phyloP scores from a whole-genome alignment of 2,113 vertebrate species.

The Oreochromis tanganicae region DNA sequence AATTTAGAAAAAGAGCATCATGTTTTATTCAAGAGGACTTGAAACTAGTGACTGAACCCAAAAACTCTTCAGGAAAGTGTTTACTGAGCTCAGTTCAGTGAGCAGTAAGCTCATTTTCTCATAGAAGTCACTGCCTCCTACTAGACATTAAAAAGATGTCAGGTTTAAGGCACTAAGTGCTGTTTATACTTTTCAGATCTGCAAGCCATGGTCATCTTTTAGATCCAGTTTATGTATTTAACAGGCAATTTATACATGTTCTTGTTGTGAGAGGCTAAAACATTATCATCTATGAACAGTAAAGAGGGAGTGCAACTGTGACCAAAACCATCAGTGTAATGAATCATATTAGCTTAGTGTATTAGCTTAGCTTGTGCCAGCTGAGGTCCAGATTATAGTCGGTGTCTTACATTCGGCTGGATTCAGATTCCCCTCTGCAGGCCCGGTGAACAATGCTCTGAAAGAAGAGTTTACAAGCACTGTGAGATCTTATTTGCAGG shows the following conservation, averaged over 20 bases:
- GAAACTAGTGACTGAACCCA: neutral
- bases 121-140: neutral
- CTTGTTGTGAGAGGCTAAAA: neutral
- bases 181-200: neutral
- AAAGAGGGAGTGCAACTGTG: neutral
- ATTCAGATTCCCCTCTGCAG: slow-evolving; percentile 82
- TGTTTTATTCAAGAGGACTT: neutral
- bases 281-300: neutral
- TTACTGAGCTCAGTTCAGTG: neutral
- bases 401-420: slow-evolving; percentile 96
- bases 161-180: neutral
- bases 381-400: neutral
- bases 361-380: neutral
- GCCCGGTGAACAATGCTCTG: slow-evolving; percentile 80
- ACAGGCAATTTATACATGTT: neutral
- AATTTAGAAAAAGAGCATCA: neutral
- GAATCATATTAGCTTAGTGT: neutral
- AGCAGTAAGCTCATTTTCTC: neutral
- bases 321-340: neutral
- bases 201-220: neutral
- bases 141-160: neutral
- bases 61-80: neutral
- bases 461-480: slow-evolving; percentile 38
- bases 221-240: neutral
- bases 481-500: neutral